A percentile compares a stretch with the other conserved stretches of the same genome.
phyloP scores from a whole-genome alignment of 2,113 vertebrate genomes.

The Cheirogaleus medius region DNA sequence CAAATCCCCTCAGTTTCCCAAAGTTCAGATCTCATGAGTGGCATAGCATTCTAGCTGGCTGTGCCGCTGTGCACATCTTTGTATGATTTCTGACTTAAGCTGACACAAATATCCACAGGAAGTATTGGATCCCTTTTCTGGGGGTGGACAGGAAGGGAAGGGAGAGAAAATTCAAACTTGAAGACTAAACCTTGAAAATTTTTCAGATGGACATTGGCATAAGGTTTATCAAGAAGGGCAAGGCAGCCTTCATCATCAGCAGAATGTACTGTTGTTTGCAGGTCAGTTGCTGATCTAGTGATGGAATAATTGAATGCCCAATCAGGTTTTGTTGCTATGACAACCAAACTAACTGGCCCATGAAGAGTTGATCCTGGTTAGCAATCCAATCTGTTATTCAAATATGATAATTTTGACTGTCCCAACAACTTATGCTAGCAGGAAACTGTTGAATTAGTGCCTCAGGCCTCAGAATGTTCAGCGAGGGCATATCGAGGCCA shows the following conservation, averaged over 20 bases:
- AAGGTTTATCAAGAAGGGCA: not conserved
- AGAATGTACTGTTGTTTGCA: not conserved
- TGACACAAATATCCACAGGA: not conserved
- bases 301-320: not conserved
- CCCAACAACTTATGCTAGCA: not conserved
- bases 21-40: not conserved
- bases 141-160: accelerated
- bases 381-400: slow-evolving; percentile 30
- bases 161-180: not conserved
- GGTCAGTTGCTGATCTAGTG: not conserved
- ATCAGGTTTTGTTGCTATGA: slow-evolving; percentile 48
- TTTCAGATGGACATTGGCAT: not conserved
- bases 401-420: not conserved
- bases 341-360: slow-evolving; percentile 10
- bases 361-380: slow-evolving; percentile 8
- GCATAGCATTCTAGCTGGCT: not conserved
- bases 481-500: not conserved
- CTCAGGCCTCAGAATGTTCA: not conserved
- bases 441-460: not conserved
- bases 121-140: not conserved
- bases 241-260: not conserved
- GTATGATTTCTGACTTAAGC: not conserved
- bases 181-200: not conserved
- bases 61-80: not conserved
- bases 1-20: not conserved